These are phyloP conservation scores for Acrocephalus arundinaceus DNA, from an alignment of 2,113 vertebrate species.

Conservation along the genomic window DNA sequence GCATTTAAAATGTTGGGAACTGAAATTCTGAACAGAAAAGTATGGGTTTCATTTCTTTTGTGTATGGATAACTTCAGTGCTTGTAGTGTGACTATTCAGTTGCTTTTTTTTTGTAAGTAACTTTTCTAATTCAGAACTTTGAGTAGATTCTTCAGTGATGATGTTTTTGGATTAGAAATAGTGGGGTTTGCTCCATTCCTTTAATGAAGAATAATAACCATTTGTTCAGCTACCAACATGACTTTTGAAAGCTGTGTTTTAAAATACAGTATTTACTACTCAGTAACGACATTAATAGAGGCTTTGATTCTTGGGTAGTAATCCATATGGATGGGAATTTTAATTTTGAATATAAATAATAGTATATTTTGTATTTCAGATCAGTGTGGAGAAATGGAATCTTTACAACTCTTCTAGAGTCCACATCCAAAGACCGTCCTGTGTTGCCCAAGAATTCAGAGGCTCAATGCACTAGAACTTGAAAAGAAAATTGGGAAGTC, in stretches of 20 bases:
- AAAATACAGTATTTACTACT: background rate
- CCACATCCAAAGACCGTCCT: slow-evolving; percentile 87
- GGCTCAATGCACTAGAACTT: slow-evolving; percentile 83
- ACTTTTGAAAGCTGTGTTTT: background rate
- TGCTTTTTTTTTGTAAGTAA: background rate
- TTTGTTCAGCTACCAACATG: background rate
- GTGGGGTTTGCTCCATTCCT: background rate
- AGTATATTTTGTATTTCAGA: slow-evolving; percentile 61
- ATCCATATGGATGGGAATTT: background rate
- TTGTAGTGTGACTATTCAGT: background rate
- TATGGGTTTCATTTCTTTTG: background rate
- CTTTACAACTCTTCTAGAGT: slow-evolving; percentile 88
- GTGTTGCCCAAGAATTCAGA: slow-evolving; percentile 90
- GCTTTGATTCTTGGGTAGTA: background rate
- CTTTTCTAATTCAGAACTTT: background rate
- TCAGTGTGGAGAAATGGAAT: slow-evolving; percentile 92
- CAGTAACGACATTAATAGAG: background rate
- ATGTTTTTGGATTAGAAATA: background rate
- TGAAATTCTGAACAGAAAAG: background rate
- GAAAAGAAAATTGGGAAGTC: slow-evolving; percentile 95
- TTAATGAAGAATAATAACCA: background rate
- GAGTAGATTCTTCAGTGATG: background rate
- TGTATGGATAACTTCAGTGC: background rate
- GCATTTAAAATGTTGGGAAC: background rate
- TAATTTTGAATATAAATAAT: background rate